phyloP scores from a whole-genome alignment of 2,797 vertebrate genomes.

The Tangara arthus region DNA sequence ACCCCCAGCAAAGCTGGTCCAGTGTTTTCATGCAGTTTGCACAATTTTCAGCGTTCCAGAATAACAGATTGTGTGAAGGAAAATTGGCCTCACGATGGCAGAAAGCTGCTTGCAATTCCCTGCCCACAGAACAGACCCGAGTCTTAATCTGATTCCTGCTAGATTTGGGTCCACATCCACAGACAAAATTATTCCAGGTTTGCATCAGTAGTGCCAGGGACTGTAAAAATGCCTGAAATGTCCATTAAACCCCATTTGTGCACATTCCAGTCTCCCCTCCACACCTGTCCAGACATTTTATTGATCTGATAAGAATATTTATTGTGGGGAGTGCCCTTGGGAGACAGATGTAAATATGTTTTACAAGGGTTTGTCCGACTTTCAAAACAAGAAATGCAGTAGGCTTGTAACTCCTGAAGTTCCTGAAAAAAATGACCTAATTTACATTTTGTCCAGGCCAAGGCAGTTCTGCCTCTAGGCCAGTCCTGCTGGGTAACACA shows the following conservation, averaged over 20 bases:
- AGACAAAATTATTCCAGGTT: background rate
- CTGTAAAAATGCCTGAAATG: background rate
- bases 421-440: rapidly evolving
- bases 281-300: background rate
- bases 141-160: background rate
- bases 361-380: background rate
- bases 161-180: background rate
- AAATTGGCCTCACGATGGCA: background rate
- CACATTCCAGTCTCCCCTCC: background rate
- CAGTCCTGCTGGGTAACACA: background rate
- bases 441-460: background rate
- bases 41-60: background rate
- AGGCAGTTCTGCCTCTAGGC: background rate
- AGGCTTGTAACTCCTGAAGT: background rate
- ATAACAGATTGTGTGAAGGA: background rate
- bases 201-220: background rate
- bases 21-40: background rate
- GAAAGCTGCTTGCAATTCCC: background rate
- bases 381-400: background rate
- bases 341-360: background rate
- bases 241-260: background rate
- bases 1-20: background rate
- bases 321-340: background rate
- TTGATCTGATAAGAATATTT: background rate
- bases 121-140: background rate